These are phyloP conservation scores for Limanda limanda DNA, from an alignment of 2,113 vertebrate species.

Conservation along the genomic window DNA sequence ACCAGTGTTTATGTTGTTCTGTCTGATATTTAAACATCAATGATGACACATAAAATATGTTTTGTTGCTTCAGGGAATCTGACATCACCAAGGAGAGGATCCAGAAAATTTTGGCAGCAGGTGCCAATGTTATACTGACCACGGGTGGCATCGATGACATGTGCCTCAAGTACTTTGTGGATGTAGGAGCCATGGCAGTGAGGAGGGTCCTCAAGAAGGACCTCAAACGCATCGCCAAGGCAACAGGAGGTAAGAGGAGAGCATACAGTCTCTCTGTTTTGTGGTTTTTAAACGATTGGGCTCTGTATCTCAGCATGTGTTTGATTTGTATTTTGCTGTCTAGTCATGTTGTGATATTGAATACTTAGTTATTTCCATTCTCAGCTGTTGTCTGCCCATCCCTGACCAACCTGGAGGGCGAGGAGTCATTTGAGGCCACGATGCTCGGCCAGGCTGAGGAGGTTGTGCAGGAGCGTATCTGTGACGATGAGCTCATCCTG, in stretches of 20 bases:
- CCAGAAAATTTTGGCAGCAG: slow-evolving; percentile 94
- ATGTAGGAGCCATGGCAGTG: slow-evolving; percentile 94
- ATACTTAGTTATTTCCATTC: not conserved
- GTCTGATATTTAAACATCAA: no score
- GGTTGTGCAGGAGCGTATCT: slow-evolving; percentile 94
- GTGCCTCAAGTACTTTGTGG: slow-evolving; percentile 98
- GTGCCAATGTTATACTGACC: slow-evolving; percentile 93
- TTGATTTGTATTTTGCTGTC: not conserved
- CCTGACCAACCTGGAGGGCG: slow-evolving; percentile 96
- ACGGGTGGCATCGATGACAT: slow-evolving; percentile 98
- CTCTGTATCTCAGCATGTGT: not conserved
- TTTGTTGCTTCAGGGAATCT: slow-evolving; percentile 85
- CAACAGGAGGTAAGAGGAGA: slow-evolving; percentile 88
- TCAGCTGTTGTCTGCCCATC: slow-evolving; percentile 91
- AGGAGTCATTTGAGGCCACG: slow-evolving; percentile 93
- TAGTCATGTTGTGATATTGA: not conserved
- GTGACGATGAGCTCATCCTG: slow-evolving; percentile 96
- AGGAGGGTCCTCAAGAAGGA: slow-evolving; percentile 94
- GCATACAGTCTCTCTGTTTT: not conserved
- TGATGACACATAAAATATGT: not conserved
- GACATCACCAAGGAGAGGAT: slow-evolving; percentile 98
- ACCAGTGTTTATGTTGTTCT: no score
- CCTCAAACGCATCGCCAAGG: slow-evolving; percentile 96
- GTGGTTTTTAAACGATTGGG: not conserved
- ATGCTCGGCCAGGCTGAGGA: slow-evolving; percentile 98